Evolutionary conservation across 2,888 invertebrate genomes (phyloP).

Genomic region (Proisotoma minuta): DNA sequence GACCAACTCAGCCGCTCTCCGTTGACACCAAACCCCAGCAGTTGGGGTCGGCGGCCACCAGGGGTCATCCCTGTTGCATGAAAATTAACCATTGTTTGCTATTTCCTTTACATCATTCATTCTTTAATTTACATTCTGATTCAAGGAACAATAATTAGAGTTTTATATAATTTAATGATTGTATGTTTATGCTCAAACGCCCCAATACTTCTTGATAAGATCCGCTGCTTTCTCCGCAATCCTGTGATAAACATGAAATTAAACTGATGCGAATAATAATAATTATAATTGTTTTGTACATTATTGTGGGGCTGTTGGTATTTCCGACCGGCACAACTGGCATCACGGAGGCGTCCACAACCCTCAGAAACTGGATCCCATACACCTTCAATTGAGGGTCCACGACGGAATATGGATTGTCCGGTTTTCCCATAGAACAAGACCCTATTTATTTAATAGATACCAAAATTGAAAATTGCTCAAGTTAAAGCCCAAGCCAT

Average conservation of each 20-base stretch:
- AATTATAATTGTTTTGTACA: no score
- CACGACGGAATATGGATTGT: constrained; percentile 25
- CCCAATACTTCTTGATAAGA: constrained; percentile 5
- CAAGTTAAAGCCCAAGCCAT: background rate
- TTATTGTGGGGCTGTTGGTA: constrained; percentile 34
- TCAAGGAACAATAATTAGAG: background rate
- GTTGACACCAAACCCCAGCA: no score
- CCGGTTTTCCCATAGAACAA: constrained; percentile 24
- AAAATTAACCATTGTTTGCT: no score
- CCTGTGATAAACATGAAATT: no score
- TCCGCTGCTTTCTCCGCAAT: constrained; percentile 5
- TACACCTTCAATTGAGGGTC: constrained; percentile 30
- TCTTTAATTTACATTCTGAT: no score
- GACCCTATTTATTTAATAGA: background rate
- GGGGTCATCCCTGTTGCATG: no score
- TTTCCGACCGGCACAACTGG: constrained; percentile 25
- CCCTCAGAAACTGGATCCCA: constrained; percentile 5
- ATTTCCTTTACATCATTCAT: no score
- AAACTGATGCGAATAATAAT: no score
- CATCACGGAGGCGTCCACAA: constrained; percentile 12
- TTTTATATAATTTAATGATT: background rate
- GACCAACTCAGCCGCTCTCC: no score
- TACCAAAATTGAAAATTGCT: background rate
- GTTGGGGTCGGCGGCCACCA: no score
- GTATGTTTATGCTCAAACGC: no score